Percentiles rank a stretch among this genome's conserved stretches.
phyloP scores from a whole-genome alignment of 2,888 invertebrate genomes.

The Athrips mouffetella region DNA sequence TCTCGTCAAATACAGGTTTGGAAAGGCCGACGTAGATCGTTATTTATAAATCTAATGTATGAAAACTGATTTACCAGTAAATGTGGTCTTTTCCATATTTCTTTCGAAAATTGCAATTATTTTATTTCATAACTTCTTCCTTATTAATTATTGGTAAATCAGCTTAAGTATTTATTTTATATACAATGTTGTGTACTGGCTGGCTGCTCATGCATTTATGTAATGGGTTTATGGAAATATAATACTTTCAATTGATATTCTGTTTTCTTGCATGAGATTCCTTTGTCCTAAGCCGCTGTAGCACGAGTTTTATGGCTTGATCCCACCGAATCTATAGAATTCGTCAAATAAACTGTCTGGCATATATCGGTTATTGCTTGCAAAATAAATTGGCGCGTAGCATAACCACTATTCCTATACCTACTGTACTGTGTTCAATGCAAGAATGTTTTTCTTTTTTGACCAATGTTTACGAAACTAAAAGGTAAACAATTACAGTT shows the following conservation, averaged over 20 bases:
- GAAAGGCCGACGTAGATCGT: too few species aligned
- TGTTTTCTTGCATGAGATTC: constrained; percentile 74
- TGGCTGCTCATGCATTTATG: constrained; percentile 65
- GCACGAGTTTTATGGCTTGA: constrained; percentile 39
- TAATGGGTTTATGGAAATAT: constrained; percentile 71
- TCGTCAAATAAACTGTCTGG: too few species aligned
- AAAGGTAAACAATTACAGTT: too few species aligned
- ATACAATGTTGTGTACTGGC: constrained; percentile 23
- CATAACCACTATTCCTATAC: too few species aligned
- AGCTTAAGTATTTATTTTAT: constrained; percentile 27
- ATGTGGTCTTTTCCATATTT: constrained; percentile 14
- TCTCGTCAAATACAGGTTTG: too few species aligned
- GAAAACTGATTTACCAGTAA: constrained; percentile 8
- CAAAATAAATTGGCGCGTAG: too few species aligned
- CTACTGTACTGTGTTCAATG: too few species aligned
- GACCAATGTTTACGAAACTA: too few species aligned
- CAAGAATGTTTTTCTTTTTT: too few species aligned
- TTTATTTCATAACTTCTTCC: too few species aligned
- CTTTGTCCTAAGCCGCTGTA: constrained; percentile 45
- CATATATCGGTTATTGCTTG: too few species aligned
- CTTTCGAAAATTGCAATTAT: too few species aligned
- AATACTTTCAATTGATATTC: constrained; percentile 61
- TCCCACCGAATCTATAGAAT: not conserved
- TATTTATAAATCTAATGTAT: constrained; percentile 12
- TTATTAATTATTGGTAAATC: constrained; percentile 38